Evolutionary conservation across 2,113 vertebrate species (phyloP).

Genomic region (Sus scrofa): DNA sequence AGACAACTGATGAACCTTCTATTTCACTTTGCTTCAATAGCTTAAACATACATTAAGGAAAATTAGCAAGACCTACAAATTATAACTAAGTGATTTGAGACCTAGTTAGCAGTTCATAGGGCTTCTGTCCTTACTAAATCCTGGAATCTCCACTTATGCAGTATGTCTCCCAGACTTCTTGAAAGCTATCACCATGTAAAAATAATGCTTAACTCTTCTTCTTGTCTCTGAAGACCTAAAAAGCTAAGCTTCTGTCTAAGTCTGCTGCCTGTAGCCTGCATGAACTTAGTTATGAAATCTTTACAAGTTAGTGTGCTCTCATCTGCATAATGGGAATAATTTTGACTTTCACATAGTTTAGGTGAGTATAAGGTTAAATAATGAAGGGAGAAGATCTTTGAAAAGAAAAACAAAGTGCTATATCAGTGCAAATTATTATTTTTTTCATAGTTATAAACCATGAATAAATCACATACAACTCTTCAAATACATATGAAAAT

Average conservation of each 20-base stretch:
- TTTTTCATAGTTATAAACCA: background rate
- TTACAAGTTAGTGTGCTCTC: background rate
- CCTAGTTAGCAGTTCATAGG: background rate
- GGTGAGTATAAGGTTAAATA: background rate
- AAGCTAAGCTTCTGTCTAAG: background rate
- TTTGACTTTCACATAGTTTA: slow-evolving; percentile 16
- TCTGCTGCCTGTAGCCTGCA: background rate
- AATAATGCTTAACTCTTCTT: background rate
- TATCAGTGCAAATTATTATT: background rate
- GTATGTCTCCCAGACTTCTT: background rate
- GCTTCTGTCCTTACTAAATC: background rate
- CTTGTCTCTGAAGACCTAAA: background rate
- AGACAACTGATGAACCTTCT: background rate
- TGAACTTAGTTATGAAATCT: background rate
- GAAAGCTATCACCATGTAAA: background rate
- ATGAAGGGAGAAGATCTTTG: background rate
- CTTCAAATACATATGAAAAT: background rate
- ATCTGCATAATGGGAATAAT: background rate
- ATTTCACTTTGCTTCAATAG: background rate
- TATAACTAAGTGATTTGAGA: background rate
- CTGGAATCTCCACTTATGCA: background rate
- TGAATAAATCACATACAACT: slow-evolving; percentile 19
- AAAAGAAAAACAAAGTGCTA: background rate
- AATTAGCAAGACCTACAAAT: background rate
- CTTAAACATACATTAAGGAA: background rate